Conservation (phyloP, 2,797 vertebrate genomes). For the Falco naumanni region DNA sequence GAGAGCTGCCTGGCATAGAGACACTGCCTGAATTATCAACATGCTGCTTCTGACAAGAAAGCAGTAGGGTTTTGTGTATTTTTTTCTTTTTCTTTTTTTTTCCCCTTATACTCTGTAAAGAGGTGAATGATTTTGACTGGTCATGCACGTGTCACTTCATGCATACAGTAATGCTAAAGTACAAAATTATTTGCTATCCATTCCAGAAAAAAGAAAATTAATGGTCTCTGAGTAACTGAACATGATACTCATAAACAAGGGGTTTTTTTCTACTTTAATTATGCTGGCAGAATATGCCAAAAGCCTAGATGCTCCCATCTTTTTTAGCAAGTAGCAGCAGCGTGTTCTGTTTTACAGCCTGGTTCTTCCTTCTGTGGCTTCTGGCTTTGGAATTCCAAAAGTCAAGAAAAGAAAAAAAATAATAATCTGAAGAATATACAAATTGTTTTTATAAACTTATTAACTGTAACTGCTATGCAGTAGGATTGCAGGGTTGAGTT, state of each 20-base stretch:
- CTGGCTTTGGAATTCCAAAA: neutral
- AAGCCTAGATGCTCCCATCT: neutral
- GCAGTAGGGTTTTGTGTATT: neutral
- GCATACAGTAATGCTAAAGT: neutral
- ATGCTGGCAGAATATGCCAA: neutral
- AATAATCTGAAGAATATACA: neutral
- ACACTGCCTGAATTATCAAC: neutral
- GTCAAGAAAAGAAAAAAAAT: neutral
- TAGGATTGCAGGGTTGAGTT: neutral
- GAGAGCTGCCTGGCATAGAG: neutral
- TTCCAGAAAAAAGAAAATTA: neutral
- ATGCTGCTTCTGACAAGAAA: neutral
- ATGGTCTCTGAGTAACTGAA: neutral
- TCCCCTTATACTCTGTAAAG: neutral
- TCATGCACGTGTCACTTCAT: accelerated
- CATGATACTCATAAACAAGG: neutral
- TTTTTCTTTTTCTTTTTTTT: neutral
- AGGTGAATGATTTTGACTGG: neutral
- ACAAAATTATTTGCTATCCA: neutral
- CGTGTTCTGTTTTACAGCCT: neutral
- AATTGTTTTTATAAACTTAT: neutral
- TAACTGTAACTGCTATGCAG: neutral
- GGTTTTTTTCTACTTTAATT: neutral
- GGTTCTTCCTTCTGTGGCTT: neutral
- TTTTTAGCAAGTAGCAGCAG: neutral